Evolutionary conservation across 1,140 invertebrate species (phyloP).

Genomic region (Aculops lycopersici): DNA sequence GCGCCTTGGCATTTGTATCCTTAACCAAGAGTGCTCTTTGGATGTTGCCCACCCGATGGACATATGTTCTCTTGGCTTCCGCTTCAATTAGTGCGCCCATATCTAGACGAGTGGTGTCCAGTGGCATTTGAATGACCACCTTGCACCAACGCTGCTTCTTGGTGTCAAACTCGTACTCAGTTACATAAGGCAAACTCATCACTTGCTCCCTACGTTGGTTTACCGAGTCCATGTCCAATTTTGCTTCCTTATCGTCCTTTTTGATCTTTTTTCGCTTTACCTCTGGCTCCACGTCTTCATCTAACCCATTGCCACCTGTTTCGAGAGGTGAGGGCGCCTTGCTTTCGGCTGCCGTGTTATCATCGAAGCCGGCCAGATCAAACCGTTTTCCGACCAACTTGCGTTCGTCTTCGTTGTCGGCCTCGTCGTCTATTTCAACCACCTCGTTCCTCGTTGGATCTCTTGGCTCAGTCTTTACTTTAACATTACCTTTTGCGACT

Average conservation of each 20-base stretch:
- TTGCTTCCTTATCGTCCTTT: background rate
- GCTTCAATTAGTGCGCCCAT: constrained; percentile 38
- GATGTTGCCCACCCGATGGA: constrained; percentile 9
- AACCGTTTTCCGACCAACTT: too few relatives aligned
- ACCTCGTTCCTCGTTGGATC: too few relatives aligned
- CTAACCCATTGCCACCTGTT: too few relatives aligned
- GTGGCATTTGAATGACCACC: constrained; percentile 29
- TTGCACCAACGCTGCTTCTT: constrained; percentile 35
- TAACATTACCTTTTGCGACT: too few relatives aligned
- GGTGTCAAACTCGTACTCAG: constrained; percentile 39
- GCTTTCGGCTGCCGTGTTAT: too few relatives aligned
- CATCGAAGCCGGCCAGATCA: too few relatives aligned
- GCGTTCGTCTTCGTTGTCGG: too few relatives aligned
- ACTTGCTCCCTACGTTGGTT: background rate
- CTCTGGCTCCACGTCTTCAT: too few relatives aligned
- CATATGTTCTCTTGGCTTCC: constrained; percentile 26
- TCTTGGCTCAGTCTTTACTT: too few relatives aligned
- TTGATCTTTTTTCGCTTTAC: constrained; percentile 15
- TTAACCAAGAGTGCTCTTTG: constrained; percentile 10
- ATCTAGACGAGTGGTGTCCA: constrained; percentile 23
- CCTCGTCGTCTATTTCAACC: too few relatives aligned
- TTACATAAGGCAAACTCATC: constrained; percentile 16
- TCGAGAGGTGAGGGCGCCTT: too few relatives aligned
- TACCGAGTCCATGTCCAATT: background rate
- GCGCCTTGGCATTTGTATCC: constrained; percentile 6